phyloP scores from a whole-genome alignment of 2,888 invertebrate genomes.

The Oscheius sp. region DNA sequence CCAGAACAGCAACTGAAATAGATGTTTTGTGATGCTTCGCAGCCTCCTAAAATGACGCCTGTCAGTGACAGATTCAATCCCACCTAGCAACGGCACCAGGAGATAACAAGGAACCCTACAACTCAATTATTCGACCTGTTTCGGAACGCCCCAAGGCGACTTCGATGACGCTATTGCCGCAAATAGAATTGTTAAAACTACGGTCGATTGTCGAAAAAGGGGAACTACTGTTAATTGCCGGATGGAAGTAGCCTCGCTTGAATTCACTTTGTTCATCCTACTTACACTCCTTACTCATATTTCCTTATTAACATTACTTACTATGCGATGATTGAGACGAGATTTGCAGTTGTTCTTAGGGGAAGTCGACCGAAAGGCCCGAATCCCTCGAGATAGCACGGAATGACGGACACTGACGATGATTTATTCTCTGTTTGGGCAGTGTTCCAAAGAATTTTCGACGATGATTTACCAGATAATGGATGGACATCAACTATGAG shows the following conservation, averaged over 20 bases:
- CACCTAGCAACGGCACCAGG: conserved; percentile 1
- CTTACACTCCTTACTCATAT: no score
- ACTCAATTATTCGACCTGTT: not conserved
- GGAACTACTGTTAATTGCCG: no score
- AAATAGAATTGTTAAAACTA: not conserved
- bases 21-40: not conserved
- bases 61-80: not conserved
- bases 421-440: conserved; percentile 22
- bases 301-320: no score
- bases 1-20: conserved; percentile 21
- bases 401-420: conserved; percentile 20
- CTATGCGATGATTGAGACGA: no score
- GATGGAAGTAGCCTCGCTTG: no score
- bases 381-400: not conserved
- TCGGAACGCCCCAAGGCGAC: not conserved
- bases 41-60: not conserved
- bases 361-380: no score
- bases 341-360: no score
- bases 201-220: no score
- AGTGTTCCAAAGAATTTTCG: no score
- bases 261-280: no score
- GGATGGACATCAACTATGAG: no score
- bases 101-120: not conserved
- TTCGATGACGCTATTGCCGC: not conserved
- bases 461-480: no score